phyloP scores from a whole-genome alignment of 2,797 vertebrate genomes.

The Oryzias sinensis region DNA sequence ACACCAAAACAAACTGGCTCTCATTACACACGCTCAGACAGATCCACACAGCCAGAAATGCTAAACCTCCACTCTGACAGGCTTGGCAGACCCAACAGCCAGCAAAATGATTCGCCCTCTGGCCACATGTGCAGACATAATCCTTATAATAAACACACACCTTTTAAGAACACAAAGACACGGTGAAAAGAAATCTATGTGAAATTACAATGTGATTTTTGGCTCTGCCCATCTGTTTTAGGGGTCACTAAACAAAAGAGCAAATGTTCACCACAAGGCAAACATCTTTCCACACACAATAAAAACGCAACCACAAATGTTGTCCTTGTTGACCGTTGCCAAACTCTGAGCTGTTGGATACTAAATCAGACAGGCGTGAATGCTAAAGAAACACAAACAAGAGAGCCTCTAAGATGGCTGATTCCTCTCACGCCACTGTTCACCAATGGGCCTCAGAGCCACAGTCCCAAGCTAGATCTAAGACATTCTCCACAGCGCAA shows the following conservation, averaged over 20 bases:
- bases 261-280: slow-evolving; percentile 8
- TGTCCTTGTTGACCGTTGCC: slow-evolving; percentile 6
- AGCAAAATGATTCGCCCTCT: slow-evolving; percentile 24
- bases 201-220: slow-evolving; percentile 47
- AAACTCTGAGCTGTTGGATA: slow-evolving; percentile 20
- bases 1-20: slow-evolving; percentile 32
- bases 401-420: slow-evolving; percentile 11
- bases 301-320: slow-evolving; percentile 19
- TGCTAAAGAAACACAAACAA: slow-evolving; percentile 24
- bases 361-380: slow-evolving; percentile 36
- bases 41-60: neutral
- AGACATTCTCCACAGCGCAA: slow-evolving; percentile 29
- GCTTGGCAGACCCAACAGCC: slow-evolving; percentile 19
- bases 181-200: slow-evolving; percentile 48
- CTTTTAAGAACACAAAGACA: slow-evolving; percentile 40
- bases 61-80: slow-evolving; percentile 22
- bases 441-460: slow-evolving; percentile 13
- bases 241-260: slow-evolving; percentile 30
- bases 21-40: slow-evolving; percentile 3
- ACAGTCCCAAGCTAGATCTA: slow-evolving; percentile 31
- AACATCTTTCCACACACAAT: slow-evolving; percentile 16
- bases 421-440: slow-evolving; percentile 23
- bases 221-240: slow-evolving; percentile 59
- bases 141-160: slow-evolving; percentile 29
- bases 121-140: slow-evolving; percentile 23